Base-by-base conservation (phyloP, 2,888 invertebrate species). In the Lasioglossum vierecki region DNA sequence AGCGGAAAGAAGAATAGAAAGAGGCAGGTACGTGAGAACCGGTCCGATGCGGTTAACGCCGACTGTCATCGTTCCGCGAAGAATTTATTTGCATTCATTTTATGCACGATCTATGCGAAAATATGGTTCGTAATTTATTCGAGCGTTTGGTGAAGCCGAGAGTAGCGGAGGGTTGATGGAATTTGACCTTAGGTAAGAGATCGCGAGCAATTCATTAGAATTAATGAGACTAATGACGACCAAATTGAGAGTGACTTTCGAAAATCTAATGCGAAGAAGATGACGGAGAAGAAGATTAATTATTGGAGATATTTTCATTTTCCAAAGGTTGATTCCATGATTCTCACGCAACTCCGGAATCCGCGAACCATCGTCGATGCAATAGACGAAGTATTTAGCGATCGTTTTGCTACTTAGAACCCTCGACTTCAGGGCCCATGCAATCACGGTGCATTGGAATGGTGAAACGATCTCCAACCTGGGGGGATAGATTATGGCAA, bases 61-160 rank as follows among this genome's bases (percentile, higher is more conserved):
- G 26, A 77, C 39, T 44, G 60, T 30, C n/a, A 8, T 26, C 5
- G 13, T 39, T 60, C 1, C 22, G 9, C 18, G 39, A 18, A 63
- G 70, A 71, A 53, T 75, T 72, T 78, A 76, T 66, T 82, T 79
- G 44, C 46, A 74, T 71, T 60, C 53, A 71, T 75, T 4, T 75
- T 79, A 71, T 30, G 75, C 26, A 18, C 15, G 11, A 13, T 26
- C 46, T 60, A 30, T 63, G 5, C 11, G 13, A 41, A 53, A 63
- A 53, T 39, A 66, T 44, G 26, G 41, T 8, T 70, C 39, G 22
- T 70, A 39, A 79, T 71, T 39, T 26, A 75, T 77, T 68, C 44
- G 22, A 70, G 63, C 49, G 15, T 79, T 71, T 60, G 11, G 35
- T 5, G n/a, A 53, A 39, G 60, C 39, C 18, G 70, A 4, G 35